Base-by-base conservation (phyloP, 2,888 invertebrate genomes). In the Euproctis similis region DNA sequence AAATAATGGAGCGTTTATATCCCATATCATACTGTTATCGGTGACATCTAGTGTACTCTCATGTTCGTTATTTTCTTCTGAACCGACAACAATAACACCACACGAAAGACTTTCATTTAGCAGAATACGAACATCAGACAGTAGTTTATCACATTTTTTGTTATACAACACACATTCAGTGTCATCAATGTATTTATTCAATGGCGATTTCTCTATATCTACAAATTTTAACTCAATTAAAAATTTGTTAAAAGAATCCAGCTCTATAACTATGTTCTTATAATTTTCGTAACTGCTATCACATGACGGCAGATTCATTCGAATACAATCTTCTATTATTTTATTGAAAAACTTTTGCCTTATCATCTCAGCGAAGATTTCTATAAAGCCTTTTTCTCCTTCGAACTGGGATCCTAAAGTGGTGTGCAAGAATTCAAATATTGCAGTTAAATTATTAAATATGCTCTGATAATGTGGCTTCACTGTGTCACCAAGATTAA, bases 371-470 rank as follows among this genome's bases (percentile, higher is more conserved):
- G 78, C 70, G 35, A 85, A 76, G 0, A 80, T 61, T 48, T 73
- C 68, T 17, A 84, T 73, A 19, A 85, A 84, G 12, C 71, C 69
- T 31, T 64, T 58, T 9, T 73, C 71, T 28, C 60, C 57, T 27
- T 80, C 72, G 52, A 85, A 72, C 21, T 73, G 70, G 1, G 68
- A 65, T 0, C 81, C 82, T 2, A 85, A 49, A 0, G 80, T 80
- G 7, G 77, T 73, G 24, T 82, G 73, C 0, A 85, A 48, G 33
- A 84, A 85, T 39, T 84, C 85, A 62, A 85, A 85, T 24, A 82
- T 65, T 2, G 76, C 77, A 2, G 71, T 80, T 24, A 85, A 50
- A 52, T 85, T 84, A 34, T 71, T 80, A 17, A 85, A 77, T 20
- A 84, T 69, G 1, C 74, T 74, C 50, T 75, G 77, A 26, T 74